A percentile compares a stretch with the other conserved stretches of the same genome.
Evolutionary conservation across 2,113 vertebrate species (phyloP).

Genomic region (Mobula hypostoma): DNA sequence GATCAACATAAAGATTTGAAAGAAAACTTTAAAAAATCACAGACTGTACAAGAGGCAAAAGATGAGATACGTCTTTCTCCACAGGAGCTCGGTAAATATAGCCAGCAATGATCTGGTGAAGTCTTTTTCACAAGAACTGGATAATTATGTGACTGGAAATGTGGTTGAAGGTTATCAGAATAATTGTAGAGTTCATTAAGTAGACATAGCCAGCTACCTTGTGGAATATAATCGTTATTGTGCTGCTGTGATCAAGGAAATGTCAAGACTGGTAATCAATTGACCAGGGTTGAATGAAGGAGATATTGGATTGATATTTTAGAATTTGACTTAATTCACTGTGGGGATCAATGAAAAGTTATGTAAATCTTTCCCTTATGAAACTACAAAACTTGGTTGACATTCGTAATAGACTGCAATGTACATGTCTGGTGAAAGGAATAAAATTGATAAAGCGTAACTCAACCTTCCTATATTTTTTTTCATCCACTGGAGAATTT

Average conservation of each 20-base stretch:
- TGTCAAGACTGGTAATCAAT: neutral
- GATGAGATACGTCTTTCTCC: neutral
- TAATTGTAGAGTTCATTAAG: neutral
- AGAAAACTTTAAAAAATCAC: neutral
- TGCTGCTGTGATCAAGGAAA: neutral
- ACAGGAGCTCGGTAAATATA: neutral
- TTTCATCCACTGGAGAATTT: neutral
- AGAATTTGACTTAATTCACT: neutral
- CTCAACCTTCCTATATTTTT: neutral
- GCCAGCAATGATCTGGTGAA: neutral
- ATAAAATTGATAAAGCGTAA: neutral
- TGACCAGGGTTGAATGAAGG: neutral
- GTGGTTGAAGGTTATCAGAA: neutral
- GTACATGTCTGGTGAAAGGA: neutral
- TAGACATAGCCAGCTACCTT: neutral
- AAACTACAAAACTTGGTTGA: neutral
- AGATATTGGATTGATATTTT: neutral
- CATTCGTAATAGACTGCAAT: neutral
- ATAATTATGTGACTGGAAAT: neutral
- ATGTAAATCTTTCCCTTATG: neutral
- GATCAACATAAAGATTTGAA: neutral
- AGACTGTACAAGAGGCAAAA: neutral
- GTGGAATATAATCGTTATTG: neutral
- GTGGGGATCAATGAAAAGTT: neutral
- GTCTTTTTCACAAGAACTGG: neutral